A percentile compares a stretch with the other conserved stretches of the same genome.
Conservation (phyloP, 2,797 vertebrate genomes). For the Spinus olivaceus region DNA sequence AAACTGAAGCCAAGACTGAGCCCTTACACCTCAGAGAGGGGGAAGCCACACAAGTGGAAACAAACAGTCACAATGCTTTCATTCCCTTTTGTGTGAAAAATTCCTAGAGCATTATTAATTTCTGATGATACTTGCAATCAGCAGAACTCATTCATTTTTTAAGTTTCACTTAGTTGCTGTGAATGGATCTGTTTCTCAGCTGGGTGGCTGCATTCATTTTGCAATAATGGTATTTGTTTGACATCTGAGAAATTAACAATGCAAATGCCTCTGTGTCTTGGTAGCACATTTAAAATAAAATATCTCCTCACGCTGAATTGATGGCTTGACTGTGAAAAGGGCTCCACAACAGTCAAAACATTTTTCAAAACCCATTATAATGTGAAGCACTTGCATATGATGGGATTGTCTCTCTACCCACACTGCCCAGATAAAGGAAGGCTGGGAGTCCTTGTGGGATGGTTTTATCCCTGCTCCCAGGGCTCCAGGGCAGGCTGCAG, state of each 20-base stretch:
- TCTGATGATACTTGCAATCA: conserved; percentile 39
- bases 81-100: background rate
- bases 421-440: rapidly evolving
- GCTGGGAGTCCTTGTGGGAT: rapidly evolving
- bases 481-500: background rate
- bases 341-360: background rate
- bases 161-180: conserved; percentile 36
- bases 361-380: background rate
- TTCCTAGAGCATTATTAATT: conserved; percentile 48
- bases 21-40: background rate
- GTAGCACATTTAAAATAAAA: conserved; percentile 23
- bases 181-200: conserved; percentile 64
- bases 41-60: background rate
- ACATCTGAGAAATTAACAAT: conserved; percentile 68
- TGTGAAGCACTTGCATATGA: background rate
- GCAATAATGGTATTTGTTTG: conserved; percentile 66
- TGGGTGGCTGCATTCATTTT: conserved; percentile 64
- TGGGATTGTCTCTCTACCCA: background rate
- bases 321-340: background rate
- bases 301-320: conserved; percentile 20
- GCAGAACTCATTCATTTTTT: conserved; percentile 57
- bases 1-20: background rate
- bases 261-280: conserved; percentile 45
- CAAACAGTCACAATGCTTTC: background rate
- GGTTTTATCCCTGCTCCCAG: background rate